A percentile compares a stretch with the other conserved stretches of the same genome.
phyloP scores from a whole-genome alignment of 2,797 vertebrate genomes.

The Alfaro cultratus region DNA sequence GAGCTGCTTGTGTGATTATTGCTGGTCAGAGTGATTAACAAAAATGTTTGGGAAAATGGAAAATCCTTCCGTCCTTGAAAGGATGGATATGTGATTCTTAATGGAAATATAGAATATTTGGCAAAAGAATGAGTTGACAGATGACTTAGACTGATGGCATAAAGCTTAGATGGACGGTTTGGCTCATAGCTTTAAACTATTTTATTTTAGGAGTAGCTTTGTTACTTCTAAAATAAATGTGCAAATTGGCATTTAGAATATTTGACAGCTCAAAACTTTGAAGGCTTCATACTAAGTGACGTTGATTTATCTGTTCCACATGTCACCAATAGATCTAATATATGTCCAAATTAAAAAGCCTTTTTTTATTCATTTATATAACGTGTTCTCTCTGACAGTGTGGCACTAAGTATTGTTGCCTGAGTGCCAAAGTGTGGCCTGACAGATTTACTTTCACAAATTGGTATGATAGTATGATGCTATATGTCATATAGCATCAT shows the following conservation, averaged over 20 bases:
- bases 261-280: neutral
- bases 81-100: neutral
- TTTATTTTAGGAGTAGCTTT: neutral
- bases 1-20: neutral
- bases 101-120: neutral
- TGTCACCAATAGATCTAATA: neutral
- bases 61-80: neutral
- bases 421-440: too few species aligned
- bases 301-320: neutral
- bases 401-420: too few species aligned
- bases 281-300: neutral
- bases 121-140: neutral
- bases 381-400: too few species aligned
- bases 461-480: too few species aligned
- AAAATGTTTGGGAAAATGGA: neutral
- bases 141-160: neutral
- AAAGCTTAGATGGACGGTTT: neutral
- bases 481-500: too few species aligned
- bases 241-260: neutral
- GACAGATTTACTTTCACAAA: too few species aligned
- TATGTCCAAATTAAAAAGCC: neutral
- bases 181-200: neutral
- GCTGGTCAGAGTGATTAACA: neutral
- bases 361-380: too few species aligned
- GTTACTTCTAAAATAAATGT: neutral